Conservation (phyloP, 2,888 invertebrate species). For the Nymphalis polychloros region DNA sequence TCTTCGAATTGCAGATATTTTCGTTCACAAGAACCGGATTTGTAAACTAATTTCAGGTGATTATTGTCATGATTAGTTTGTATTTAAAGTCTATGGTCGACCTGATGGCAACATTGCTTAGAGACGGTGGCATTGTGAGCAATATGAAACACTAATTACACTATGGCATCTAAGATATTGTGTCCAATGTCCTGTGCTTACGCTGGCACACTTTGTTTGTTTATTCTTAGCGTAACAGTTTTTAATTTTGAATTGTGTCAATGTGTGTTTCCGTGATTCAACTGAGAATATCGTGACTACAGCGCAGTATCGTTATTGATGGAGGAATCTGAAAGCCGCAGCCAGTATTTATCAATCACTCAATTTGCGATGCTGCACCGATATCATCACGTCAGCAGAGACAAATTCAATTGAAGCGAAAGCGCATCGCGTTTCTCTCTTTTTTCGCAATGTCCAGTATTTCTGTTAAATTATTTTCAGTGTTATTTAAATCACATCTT, state of each 20-base stretch:
- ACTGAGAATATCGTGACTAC: neutral
- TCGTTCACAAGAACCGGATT: neutral
- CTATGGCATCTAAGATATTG: too few relatives aligned
- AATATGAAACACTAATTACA: too few relatives aligned
- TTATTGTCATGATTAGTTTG: neutral
- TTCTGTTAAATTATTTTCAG: neutral
- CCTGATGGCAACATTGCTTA: too few relatives aligned
- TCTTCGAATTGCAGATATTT: conserved; percentile 2
- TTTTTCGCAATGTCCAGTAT: neutral
- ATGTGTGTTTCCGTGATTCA: neutral
- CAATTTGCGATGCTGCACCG: conserved; percentile 6
- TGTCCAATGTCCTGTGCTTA: too few relatives aligned
- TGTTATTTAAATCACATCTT: neutral
- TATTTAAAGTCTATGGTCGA: neutral
- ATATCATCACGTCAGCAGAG: conserved; percentile 10
- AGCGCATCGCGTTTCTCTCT: neutral
- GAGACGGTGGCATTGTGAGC: too few relatives aligned
- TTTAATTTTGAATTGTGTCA: neutral
- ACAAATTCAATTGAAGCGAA: conserved; percentile 7
- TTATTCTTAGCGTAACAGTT: neutral
- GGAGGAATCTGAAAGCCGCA: neutral
- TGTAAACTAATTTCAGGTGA: neutral
- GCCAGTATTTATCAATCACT: conserved; percentile 18
- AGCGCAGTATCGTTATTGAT: neutral
- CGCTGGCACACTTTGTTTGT: too few relatives aligned